phyloP scores from a whole-genome alignment of 2,797 vertebrate species.

The Anguilla megastoma region DNA sequence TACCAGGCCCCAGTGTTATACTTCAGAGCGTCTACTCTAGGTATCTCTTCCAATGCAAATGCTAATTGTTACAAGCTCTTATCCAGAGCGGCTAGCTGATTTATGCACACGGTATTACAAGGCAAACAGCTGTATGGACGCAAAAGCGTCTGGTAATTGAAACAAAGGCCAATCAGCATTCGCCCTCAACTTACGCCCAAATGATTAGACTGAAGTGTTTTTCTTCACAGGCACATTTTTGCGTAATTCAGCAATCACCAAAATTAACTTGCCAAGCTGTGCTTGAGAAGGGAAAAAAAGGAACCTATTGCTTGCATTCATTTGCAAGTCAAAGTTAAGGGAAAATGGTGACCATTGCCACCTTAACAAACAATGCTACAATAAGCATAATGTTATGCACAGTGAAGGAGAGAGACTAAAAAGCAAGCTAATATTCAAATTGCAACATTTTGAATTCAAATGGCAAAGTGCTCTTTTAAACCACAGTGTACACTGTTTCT shows the following conservation, averaged over 20 bases:
- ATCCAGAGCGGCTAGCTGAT: neutral
- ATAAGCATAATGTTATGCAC: neutral
- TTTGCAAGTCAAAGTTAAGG: neutral
- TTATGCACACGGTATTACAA: neutral
- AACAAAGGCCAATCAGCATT: neutral
- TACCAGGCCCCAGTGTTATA: slow-evolving; percentile 88
- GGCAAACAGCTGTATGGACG: neutral
- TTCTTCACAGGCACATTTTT: neutral
- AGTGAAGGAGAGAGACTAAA: neutral
- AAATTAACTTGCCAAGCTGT: neutral
- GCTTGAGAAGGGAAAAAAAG: neutral
- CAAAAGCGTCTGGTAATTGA: neutral
- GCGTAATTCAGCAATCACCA: neutral
- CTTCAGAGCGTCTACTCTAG: slow-evolving; percentile 84
- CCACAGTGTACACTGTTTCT: neutral
- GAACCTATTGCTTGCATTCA: slow-evolving; percentile 6
- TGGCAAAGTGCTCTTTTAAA: neutral
- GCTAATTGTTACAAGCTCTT: neutral
- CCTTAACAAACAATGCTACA: neutral
- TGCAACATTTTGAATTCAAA: neutral
- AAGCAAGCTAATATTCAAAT: neutral
- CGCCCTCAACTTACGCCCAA: neutral
- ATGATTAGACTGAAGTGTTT: neutral
- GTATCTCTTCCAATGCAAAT: slow-evolving; percentile 56
- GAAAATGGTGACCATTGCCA: neutral